phyloP scores from a whole-genome alignment of 2,888 invertebrate genomes.

The Vesta saturnalis region DNA sequence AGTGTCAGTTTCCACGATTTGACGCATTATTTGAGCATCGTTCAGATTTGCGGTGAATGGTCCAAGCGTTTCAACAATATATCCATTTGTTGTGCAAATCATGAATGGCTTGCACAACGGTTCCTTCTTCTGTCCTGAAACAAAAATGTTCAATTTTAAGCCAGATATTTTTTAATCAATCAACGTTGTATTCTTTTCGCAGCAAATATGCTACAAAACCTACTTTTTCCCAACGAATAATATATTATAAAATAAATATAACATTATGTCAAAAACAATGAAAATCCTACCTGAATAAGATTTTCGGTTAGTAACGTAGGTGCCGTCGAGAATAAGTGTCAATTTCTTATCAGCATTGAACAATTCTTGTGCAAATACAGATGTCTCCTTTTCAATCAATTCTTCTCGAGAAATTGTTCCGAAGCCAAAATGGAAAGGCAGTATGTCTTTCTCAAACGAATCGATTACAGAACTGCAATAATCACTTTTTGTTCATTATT shows the following conservation, averaged over 20 bases:
- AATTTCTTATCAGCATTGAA: no score
- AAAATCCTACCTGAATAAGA: constrained; percentile 27
- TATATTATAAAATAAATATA: no score
- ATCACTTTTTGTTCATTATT: constrained; percentile 24
- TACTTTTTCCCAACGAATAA: no score
- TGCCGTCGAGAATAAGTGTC: no score
- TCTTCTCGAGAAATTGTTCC: constrained; percentile 42
- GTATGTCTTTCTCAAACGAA: neutral
- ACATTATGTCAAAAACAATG: no score
- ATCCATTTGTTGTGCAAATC: constrained; percentile 41
- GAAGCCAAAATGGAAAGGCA: constrained; percentile 4
- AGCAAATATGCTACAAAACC: no score
- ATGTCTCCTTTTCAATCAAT: no score
- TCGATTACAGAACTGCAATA: constrained; percentile 11
- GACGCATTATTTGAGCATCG: constrained; percentile 39
- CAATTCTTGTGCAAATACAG: no score
- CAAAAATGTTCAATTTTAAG: no score
- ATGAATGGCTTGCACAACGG: constrained; percentile 42
- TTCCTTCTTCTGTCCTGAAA: constrained; percentile 31
- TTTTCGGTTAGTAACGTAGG: constrained; percentile 39
- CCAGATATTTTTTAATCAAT: no score
- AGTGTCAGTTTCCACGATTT: constrained; percentile 18
- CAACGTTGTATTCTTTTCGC: no score
- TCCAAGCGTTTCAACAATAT: constrained; percentile 38
- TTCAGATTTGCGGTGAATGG: constrained; percentile 35